A percentile compares a stretch with the other conserved stretches of the same genome.
phyloP scores from a whole-genome alignment of 2,888 invertebrate genomes.

The Cantharis lateralis region DNA sequence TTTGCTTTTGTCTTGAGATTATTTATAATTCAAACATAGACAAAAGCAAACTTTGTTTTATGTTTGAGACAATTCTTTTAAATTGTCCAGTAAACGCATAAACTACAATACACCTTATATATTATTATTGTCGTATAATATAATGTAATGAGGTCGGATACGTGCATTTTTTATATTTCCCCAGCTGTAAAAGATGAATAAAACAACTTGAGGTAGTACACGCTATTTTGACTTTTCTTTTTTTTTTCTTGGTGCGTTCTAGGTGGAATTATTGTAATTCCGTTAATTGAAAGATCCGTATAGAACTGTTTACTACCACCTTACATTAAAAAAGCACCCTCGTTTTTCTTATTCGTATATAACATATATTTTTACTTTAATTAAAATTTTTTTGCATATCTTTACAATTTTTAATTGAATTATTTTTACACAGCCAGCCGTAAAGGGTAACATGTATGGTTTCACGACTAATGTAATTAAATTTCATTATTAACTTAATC shows the following conservation, averaged over 20 bases:
- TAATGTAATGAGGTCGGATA: background rate
- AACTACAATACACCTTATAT: background rate
- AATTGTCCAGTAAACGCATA: background rate
- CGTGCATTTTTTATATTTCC: background rate
- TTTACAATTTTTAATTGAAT: background rate
- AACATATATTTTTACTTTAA: background rate
- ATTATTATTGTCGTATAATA: background rate
- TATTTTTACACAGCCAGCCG: background rate
- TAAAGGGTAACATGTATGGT: background rate
- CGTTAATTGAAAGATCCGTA: background rate
- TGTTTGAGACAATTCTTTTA: background rate
- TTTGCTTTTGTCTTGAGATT: background rate
- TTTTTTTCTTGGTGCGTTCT: background rate
- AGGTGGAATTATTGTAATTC: background rate
- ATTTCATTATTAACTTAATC: background rate
- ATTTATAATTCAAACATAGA: background rate
- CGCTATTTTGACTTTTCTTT: background rate
- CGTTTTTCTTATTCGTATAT: background rate
- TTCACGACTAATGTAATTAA: background rate
- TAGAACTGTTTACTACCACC: background rate
- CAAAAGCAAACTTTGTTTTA: background rate
- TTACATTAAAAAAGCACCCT: background rate
- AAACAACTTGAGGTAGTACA: background rate
- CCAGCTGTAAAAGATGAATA: background rate
- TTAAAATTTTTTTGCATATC: background rate